phyloP scores from a whole-genome alignment of 1,140 invertebrate genomes.

The Luehdorfia chinensis region DNA sequence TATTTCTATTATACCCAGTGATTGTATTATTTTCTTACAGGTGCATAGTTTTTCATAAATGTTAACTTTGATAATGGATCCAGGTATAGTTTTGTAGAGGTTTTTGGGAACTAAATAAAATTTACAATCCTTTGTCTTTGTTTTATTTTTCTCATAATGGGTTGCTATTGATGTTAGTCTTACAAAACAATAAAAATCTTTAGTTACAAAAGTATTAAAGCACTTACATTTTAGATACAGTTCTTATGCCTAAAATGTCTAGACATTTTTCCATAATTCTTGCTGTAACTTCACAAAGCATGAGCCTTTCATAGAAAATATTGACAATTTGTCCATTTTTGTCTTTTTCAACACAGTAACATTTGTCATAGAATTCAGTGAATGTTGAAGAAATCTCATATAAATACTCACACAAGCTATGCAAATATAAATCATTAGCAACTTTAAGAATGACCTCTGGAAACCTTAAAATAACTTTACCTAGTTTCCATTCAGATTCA shows the following conservation, averaged over 20 bases:
- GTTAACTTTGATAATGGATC: slow-evolving; percentile 62
- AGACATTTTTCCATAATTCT: slow-evolving; percentile 92
- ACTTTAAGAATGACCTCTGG: slow-evolving; percentile 93
- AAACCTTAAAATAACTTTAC: slow-evolving; percentile 91
- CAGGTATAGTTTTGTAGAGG: slow-evolving; percentile 74
- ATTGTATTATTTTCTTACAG: slow-evolving; percentile 27
- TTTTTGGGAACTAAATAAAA: slow-evolving; percentile 70
- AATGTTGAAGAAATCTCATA: slow-evolving; percentile 96
- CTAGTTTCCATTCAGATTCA: slow-evolving; percentile 96
- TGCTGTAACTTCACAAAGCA: slow-evolving; percentile 96
- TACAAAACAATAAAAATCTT: no score
- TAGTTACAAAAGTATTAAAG: slow-evolving; percentile 19
- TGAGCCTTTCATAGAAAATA: slow-evolving; percentile 91
- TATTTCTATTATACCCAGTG: slow-evolving; percentile 23
- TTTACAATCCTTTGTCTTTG: slow-evolving; percentile 47
- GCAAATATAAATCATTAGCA: slow-evolving; percentile 90
- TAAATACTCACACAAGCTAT: slow-evolving; percentile 96
- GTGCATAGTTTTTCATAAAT: slow-evolving; percentile 46
- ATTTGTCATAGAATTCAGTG: slow-evolving; percentile 98
- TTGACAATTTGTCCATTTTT: slow-evolving; percentile 85
- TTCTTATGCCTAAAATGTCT: slow-evolving; percentile 93
- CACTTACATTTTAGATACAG: slow-evolving; percentile 92
- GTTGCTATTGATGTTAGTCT: no score
- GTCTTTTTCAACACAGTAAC: slow-evolving; percentile 98
- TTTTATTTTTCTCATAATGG: no score